Evolutionary conservation across 2,113 vertebrate species (phyloP).

Genomic region (Myotis yumanensis): DNA sequence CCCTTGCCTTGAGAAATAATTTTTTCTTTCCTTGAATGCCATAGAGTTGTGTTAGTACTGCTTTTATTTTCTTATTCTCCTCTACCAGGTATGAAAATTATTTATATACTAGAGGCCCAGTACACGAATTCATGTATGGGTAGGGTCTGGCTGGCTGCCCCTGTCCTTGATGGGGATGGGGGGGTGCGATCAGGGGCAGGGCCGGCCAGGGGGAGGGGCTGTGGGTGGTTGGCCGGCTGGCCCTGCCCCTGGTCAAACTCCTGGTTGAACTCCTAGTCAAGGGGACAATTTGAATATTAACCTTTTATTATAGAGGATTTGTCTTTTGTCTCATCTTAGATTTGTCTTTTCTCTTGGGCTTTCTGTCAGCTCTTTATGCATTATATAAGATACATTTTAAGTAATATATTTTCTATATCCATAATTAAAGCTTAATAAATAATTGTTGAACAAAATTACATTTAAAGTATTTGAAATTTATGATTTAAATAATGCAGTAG

Average conservation of each 20-base stretch:
- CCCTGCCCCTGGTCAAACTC: no score
- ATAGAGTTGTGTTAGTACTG: not conserved
- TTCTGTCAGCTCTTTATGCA: not conserved
- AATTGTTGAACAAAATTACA: not conserved
- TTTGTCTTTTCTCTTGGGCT: not conserved
- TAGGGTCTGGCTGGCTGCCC: no score
- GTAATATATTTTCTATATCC: not conserved
- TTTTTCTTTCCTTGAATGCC: not conserved
- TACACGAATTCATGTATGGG: no score
- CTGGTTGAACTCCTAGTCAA: no score
- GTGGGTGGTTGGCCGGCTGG: no score
- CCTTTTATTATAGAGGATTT: not conserved
- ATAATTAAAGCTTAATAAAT: not conserved
- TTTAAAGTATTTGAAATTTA: not conserved
- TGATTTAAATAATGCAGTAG: not conserved
- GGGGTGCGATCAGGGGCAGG: no score
- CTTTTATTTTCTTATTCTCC: not conserved
- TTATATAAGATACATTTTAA: not conserved
- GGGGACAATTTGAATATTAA: no score
- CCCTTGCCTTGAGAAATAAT: not conserved
- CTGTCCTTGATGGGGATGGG: no score
- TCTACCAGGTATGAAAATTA: not conserved
- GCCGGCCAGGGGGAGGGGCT: no score
- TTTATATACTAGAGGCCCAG: not conserved
- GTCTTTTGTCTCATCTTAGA: not conserved